Percentiles rank a stretch among this genome's conserved stretches.
These are phyloP conservation scores for Anodontia alba DNA, from an alignment of 2,888 invertebrate species.

Conservation along the genomic window DNA sequence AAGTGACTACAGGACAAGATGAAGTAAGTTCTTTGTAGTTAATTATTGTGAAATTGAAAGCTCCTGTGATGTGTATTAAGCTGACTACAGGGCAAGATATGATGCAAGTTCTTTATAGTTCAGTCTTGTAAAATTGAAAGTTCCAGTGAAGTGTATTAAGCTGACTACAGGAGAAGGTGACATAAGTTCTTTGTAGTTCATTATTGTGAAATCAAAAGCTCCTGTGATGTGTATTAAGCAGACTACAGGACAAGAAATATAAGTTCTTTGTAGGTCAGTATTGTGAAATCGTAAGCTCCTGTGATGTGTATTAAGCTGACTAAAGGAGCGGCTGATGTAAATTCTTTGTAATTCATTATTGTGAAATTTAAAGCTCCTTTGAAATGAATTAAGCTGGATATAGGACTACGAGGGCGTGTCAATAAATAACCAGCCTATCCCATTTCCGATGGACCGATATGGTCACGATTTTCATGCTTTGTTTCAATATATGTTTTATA, in stretches of 20 bases:
- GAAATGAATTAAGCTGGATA: constrained; percentile 88
- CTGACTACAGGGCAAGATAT: constrained; percentile 86
- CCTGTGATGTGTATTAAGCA: constrained; percentile 87
- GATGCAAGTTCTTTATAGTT: constrained; percentile 76
- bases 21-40: no score
- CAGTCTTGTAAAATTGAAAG: constrained; percentile 88
- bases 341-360: no score
- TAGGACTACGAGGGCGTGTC: no score
- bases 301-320: constrained; percentile 88
- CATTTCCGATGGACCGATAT: no score
- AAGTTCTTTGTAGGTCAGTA: no score
- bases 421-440: no score
- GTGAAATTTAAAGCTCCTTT: constrained; percentile 87
- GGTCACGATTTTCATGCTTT: no score
- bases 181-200: no score
- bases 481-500: no score
- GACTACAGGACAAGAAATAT: constrained; percentile 86
- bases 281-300: constrained; percentile 87
- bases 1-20: constrained; percentile 85
- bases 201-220: constrained; percentile 87
- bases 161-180: constrained; percentile 86
- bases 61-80: constrained; percentile 87
- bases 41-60: constrained; percentile 88
- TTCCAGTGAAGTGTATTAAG: constrained; percentile 87
- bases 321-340: no score